Evolutionary conservation across 2,888 invertebrate genomes (phyloP), one percentile per base, ranked within the genome.

Genomic region (Drosophila tripunctata): DNA sequence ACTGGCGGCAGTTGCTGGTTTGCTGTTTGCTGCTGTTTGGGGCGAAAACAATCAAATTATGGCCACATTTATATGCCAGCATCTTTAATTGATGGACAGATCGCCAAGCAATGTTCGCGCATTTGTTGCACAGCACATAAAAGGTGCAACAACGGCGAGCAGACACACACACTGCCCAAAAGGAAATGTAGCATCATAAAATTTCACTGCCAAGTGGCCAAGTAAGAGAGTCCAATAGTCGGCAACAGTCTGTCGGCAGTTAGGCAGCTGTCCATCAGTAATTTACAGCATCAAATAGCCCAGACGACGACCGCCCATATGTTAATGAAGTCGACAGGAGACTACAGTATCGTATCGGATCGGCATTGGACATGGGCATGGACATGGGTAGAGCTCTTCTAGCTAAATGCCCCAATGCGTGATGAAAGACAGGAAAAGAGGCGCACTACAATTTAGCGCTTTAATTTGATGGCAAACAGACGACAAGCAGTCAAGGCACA

Each of bases 391-490:
- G 62, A 22, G 47, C 41, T 27, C 22, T 57, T 30, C 70, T 44
- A 24, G 65, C 35, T 56, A 33, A 33, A 65, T 43, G 58, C 30
- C n/a, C 15, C 63, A 67, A 57, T 58, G 82, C 79, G 71, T 80
- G 83, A 82, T 81, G 83, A 77, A 83, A 83, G 72, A 78, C 83
- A 72, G 78, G 68, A 67, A 67, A 24, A 69, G 60, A 75, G 74
- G 81, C 68, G 68, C 70, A 61, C 74, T 74, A 71, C 83, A 83
- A 80, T 83, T 81, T 83, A 78, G 78, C 80, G 81, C 83, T 80
- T 81, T 81, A 81, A 81, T 80, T 81, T 81, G 80, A 81, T 81
- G 76, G 78, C 79, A 67, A 64, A 57, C 67, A 64, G 69, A 62
- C 70, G 45, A 65, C 70, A 73, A 64, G 75, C 66, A 12, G 10